These are phyloP conservation scores for Brachionus koreanus DNA, from an alignment of 1,140 invertebrate genomes.

Conservation along the genomic window DNA sequence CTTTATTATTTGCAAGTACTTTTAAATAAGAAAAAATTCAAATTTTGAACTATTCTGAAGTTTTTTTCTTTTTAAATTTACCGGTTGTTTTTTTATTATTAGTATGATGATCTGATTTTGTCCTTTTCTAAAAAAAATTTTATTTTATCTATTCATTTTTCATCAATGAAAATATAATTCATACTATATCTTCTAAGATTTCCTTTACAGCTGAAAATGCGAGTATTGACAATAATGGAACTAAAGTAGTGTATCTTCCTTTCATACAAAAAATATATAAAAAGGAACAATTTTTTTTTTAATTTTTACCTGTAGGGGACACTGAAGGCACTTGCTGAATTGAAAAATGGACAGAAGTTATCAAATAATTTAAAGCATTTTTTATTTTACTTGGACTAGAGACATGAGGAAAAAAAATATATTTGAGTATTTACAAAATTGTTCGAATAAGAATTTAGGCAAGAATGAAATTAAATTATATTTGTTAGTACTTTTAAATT, in stretches of 20 bases:
- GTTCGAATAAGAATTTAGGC: constrained; percentile 90
- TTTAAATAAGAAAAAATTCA: background rate
- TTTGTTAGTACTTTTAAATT: constrained; percentile 71
- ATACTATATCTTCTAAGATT: constrained; percentile 79
- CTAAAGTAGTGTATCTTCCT: constrained; percentile 79
- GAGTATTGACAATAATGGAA: constrained; percentile 87
- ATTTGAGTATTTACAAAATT: constrained; percentile 91
- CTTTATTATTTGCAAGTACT: background rate
- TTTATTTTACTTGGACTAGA: background rate
- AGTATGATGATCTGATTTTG: constrained; percentile 73
- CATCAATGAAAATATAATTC: constrained; percentile 87
- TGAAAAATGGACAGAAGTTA: constrained; percentile 76
- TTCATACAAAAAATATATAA: background rate
- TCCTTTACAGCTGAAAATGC: constrained; percentile 89
- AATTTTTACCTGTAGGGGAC: constrained; percentile 74
- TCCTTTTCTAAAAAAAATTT: constrained; percentile 70
- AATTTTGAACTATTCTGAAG: background rate
- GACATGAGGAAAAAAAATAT: constrained; percentile 73
- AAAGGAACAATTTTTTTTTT: background rate
- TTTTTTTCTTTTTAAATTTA: background rate
- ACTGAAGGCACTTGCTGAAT: constrained; percentile 96
- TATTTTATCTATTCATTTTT: constrained; percentile 28
- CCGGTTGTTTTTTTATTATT: constrained; percentile 29
- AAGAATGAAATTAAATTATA: constrained; percentile 75
- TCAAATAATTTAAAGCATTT: background rate